Evolutionary conservation across 2,888 invertebrate species (phyloP).

Genomic region (Oxytorus armatus): DNA sequence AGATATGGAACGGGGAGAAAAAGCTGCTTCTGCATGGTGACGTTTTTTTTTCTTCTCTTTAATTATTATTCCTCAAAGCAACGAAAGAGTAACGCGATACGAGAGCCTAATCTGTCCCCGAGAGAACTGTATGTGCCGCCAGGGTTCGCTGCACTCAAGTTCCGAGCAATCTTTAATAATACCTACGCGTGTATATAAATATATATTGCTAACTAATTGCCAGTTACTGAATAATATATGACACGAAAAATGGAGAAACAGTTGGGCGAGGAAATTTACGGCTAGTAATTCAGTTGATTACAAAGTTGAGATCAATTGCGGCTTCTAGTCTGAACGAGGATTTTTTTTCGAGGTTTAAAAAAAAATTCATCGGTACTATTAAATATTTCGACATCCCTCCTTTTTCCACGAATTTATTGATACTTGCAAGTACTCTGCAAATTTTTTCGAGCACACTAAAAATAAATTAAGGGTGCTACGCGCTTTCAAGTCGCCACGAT

Average conservation of each 20-base stretch:
- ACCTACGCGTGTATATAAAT: neutral
- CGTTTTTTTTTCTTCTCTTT: neutral
- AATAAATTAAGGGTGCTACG: no score
- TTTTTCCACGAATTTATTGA: no score
- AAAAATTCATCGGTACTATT: no score
- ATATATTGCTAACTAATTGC: neutral
- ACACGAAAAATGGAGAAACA: neutral
- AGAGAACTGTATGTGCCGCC: constrained; percentile 20
- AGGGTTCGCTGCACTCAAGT: neutral
- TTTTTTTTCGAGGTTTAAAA: no score
- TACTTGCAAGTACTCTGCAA: no score
- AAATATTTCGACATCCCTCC: no score
- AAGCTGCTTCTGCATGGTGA: neutral
- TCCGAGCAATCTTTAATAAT: constrained; percentile 20
- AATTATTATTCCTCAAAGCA: constrained; percentile 8
- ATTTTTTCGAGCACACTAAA: no score
- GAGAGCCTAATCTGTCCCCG: constrained; percentile 49
- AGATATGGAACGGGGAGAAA: constrained; percentile 34
- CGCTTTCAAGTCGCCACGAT: no score
- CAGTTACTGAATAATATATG: constrained; percentile 2
- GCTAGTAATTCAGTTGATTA: constrained; percentile 13
- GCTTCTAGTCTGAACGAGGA: no score
- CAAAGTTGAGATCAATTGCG: constrained; percentile 16
- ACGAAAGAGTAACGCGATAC: constrained; percentile 49
- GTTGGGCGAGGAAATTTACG: neutral